These are phyloP conservation scores for Neosilurus mollespiculum DNA, from an alignment of 2,797 vertebrate species.

Conservation along the genomic window DNA sequence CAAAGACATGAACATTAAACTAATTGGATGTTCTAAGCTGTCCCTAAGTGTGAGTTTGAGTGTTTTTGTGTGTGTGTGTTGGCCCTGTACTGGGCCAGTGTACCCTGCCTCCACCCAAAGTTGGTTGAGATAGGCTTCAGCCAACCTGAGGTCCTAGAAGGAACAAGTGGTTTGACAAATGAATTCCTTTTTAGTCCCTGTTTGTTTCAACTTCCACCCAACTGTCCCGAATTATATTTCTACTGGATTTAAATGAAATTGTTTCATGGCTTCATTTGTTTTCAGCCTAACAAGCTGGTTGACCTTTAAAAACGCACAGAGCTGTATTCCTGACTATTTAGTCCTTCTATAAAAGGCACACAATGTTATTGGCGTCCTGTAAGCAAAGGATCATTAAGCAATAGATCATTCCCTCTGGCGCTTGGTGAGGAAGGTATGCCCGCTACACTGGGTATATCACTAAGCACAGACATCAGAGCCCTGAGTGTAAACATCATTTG, in stretches of 20 bases:
- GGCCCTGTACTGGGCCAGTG: no score
- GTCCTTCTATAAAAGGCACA: slow-evolving; percentile 71
- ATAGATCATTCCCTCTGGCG: slow-evolving; percentile 67
- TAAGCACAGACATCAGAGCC: slow-evolving; percentile 77
- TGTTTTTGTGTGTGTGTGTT: no score
- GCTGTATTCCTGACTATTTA: slow-evolving; percentile 69
- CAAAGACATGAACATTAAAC: no score
- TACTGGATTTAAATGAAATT: not conserved
- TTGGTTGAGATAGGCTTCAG: no score
- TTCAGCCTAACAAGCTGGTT: slow-evolving; percentile 52
- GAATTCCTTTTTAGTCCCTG: not conserved
- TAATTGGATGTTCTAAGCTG: no score
- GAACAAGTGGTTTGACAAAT: no score
- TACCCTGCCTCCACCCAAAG: no score
- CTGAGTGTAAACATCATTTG: slow-evolving; percentile 80
- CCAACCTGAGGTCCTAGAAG: no score
- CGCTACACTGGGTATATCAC: slow-evolving; percentile 70
- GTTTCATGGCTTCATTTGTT: not conserved
- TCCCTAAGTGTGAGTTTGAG: no score
- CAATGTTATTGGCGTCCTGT: slow-evolving; percentile 68
- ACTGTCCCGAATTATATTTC: not conserved
- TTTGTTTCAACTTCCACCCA: not conserved
- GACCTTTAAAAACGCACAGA: slow-evolving; percentile 66
- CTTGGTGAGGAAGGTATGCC: slow-evolving; percentile 60
- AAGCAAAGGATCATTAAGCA: slow-evolving; percentile 63